Conservation (phyloP, 2,888 invertebrate species). For the Machimus rusticus region DNA sequence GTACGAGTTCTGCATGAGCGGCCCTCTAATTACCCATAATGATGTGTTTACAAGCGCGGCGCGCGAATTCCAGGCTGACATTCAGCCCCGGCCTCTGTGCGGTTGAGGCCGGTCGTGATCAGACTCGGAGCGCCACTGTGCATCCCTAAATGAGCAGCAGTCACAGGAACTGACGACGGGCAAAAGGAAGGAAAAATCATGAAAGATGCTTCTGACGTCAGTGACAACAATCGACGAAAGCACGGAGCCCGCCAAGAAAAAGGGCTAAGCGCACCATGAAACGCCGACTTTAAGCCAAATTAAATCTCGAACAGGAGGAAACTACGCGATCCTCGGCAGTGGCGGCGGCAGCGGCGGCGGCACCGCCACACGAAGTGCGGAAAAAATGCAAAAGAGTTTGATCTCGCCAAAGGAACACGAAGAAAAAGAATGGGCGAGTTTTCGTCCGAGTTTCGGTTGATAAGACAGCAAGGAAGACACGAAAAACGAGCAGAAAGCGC, state of each 20-base stretch:
- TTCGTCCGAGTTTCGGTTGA: conserved; percentile 17
- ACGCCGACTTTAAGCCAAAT: conserved; percentile 12
- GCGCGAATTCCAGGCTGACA: conserved; percentile 29
- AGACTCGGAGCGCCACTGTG: conserved; percentile 1
- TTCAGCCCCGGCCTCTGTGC: background rate
- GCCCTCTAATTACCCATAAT: conserved; percentile 51
- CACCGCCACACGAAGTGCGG: conserved; percentile 25
- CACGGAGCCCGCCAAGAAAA: background rate
- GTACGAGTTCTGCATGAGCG: conserved; percentile 52
- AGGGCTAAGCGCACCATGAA: background rate
- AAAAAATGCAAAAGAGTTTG: conserved; percentile 38
- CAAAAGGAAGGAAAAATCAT: background rate
- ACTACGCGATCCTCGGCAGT: background rate
- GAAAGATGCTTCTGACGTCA: conserved; percentile 3
- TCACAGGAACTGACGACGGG: background rate
- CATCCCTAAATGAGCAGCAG: background rate
- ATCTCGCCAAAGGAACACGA: background rate
- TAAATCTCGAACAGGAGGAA: conserved; percentile 19
- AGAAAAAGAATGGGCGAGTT: conserved; percentile 9
- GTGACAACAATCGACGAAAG: conserved; percentile 28
- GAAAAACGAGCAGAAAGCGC: conserved; percentile 18
- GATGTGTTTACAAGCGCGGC: conserved; percentile 47
- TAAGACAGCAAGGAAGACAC: conserved; percentile 4
- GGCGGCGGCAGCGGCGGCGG: background rate
- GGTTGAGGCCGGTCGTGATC: background rate